Evolutionary conservation across 2,113 vertebrate species (phyloP), one percentile per base, ranked within the genome.

Genomic region (Helogale parvula): DNA sequence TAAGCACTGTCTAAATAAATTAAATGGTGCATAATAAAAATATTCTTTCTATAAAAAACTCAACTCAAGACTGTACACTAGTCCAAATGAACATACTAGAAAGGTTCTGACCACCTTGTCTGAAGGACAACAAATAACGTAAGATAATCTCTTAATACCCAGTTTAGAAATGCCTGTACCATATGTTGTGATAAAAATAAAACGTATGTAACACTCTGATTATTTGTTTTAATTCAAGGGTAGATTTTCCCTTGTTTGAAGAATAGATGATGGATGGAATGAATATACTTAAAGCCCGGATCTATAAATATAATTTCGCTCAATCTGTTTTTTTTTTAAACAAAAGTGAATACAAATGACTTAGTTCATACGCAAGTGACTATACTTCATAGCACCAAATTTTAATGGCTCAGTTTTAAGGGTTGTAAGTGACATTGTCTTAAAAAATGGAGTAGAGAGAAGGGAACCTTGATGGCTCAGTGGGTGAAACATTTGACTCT

Each of bases 111-210:
- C 50, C 76, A 63, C 95, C 45, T 95, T 96, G 29, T 11, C 79
- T 93, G 80, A 95, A 95, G 84, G 92, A 90, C 79, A 71, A 27
- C 33, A 66, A 65, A 63, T 93, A 72, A 21, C 82, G 54, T 68
- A 27, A 71, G 29, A 81, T 92, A 88, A 90, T 90, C 72, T 93
- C 87, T 96, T 96, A 96, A 96, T 97, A 90, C 52, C 35, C 95
- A 31, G 60, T 86, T 85, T 45, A 96, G 92, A 96, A 92, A 25
- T 68, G 50, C 25, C 84, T 15, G 83, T n/a, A 21, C 87, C 80
- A 81, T 94, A 90, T 94, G 87, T 38, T 96, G 92, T 86, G 80
- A 90, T 92, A 90, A 96, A 97, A 90, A 95, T 96, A 94, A 92
- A 81, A 88, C 27, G 33, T 35, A 86, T 57, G 27, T 13, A n/a